phyloP scores from a whole-genome alignment of 2,113 vertebrate genomes.

The Electrona antarctica region DNA sequence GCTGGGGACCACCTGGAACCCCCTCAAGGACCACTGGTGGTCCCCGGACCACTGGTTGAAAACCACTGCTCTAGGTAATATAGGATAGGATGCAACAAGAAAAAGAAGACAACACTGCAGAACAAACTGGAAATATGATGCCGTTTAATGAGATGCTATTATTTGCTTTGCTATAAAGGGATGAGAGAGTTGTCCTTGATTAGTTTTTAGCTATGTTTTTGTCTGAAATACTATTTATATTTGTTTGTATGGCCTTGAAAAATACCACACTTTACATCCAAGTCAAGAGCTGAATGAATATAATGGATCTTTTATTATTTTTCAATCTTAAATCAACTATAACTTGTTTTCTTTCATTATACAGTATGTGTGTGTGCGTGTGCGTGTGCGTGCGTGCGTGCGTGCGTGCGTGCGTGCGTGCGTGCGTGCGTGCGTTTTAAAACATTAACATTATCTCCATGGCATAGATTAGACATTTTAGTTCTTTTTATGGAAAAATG shows the following conservation, averaged over 20 bases:
- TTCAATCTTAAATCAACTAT: background rate
- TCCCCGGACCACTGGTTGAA: too few species aligned
- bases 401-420: too few species aligned
- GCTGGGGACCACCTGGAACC: too few species aligned
- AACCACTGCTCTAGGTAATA: too few species aligned
- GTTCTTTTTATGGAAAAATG: background rate
- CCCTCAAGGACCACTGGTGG: too few species aligned
- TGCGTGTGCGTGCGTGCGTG: too few species aligned
- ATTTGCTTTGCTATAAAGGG: constrained; percentile 3
- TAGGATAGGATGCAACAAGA: too few species aligned
- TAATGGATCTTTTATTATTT: too few species aligned
- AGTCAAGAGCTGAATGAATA: too few species aligned
- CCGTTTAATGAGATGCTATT: constrained; percentile 15
- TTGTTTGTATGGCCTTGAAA: background rate
- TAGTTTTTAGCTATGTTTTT: constrained; percentile 2
- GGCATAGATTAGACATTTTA: background rate
- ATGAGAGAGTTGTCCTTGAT: background rate
- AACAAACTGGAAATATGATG: constrained; percentile 18
- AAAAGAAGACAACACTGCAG: too few species aligned
- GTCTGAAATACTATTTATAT: background rate
- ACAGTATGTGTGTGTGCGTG: background rate
- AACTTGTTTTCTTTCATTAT: constrained; percentile 5
- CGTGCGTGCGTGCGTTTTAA: background rate
- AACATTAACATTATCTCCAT: constrained; percentile 8
- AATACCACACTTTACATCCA: too few species aligned